Evolutionary conservation across 2,888 invertebrate species (phyloP), one percentile per base, ranked within the genome.

Genomic region (Prosopocoilus inquinatus): DNA sequence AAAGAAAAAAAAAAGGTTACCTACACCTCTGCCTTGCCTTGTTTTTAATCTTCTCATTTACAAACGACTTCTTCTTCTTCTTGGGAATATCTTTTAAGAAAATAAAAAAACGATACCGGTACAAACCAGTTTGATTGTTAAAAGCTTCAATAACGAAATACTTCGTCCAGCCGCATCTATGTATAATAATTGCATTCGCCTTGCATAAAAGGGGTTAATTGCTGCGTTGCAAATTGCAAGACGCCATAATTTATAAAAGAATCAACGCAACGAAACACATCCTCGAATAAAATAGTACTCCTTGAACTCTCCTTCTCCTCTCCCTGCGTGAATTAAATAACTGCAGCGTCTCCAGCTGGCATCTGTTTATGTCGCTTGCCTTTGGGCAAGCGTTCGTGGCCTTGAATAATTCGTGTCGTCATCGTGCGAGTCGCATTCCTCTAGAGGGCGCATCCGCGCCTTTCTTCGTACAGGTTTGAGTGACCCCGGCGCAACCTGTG

Each of bases 361-460:
- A 34, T 47, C 12, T 33, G n/a, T 47, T 33, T 16, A 33, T 34
- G 2, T 28, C 35, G 34, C 34, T 50, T 45, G 36, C 50, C 50
- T 50, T 50, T 45, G 44, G 44, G 41, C 16, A 28, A 35, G 39
- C 34, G 28, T 50, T 45, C 35, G 15, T 50, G 50, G 41, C 50
- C 50, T 50, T 50, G 50, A 50, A 50, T 50, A 20, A 45, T 50
- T 50, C 45, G n/a, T 9, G 53, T 43, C 48, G 53, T 53, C 48
- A 53, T 16, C 52, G 54, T 8, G 41, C 36, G 9, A 56, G 57
- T 53, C 55, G 58, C 64, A 64, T 64, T 64, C 64, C 61, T 63
- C 55, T 55, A 49, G 63, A 64, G 64, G 64, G 64, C 64, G 64
- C 62, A 62, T 58, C 47, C 38, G 47, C 46, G 34, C 32, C 45